These are phyloP conservation scores for Macaca mulatta DNA, from an alignment of 2,113 vertebrate species.

Conservation along the genomic window DNA sequence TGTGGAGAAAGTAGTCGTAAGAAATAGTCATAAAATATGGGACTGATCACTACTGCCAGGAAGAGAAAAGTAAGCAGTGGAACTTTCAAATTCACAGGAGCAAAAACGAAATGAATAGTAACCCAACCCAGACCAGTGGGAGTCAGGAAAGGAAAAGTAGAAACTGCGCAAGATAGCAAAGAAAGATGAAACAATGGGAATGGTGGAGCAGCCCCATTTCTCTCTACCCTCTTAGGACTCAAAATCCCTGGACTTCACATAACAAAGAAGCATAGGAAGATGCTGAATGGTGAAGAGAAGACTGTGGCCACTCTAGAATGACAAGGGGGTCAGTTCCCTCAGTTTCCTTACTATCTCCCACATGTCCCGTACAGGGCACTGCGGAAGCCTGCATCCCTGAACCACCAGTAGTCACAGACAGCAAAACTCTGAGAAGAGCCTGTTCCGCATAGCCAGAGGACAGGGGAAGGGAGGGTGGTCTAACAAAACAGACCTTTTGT, in stretches of 20 bases:
- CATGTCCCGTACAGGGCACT: not conserved
- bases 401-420: not conserved
- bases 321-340: not conserved
- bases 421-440: not conserved
- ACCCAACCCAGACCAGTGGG: not conserved
- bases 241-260: not conserved
- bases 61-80: not conserved
- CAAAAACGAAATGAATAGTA: not conserved
- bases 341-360: not conserved
- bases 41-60: not conserved
- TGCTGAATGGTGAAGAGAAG: not conserved
- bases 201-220: not conserved
- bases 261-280: not conserved
- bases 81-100: not conserved
- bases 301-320: not conserved
- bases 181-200: not conserved
- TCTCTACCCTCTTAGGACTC: not conserved
- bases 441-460: not conserved
- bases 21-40: not conserved
- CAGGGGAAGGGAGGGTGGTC: not conserved
- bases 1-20: not conserved
- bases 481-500: too few species aligned
- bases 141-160: not conserved
- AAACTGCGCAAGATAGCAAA: not conserved
- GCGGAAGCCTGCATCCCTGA: not conserved